Evolutionary conservation across 2,888 invertebrate species (phyloP).

Genomic region (Noctua janthe): DNA sequence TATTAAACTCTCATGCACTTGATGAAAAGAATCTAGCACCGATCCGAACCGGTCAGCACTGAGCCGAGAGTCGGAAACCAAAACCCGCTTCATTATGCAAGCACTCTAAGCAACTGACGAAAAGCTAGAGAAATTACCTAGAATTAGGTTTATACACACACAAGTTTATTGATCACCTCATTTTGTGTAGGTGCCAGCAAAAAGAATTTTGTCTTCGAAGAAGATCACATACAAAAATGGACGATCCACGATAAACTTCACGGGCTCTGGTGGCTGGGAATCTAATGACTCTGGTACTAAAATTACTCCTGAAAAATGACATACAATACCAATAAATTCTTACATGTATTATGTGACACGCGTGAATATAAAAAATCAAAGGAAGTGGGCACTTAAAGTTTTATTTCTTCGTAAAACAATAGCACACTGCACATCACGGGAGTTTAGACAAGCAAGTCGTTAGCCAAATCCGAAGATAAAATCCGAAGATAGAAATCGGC

Average conservation of each 20-base stretch:
- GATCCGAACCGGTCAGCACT: not conserved
- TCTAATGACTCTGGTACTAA: slow-evolving; percentile 26
- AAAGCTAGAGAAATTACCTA: not conserved
- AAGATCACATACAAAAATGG: slow-evolving; percentile 65
- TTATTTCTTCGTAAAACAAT: slow-evolving; percentile 3
- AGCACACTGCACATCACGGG: not conserved
- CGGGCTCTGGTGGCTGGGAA: slow-evolving; percentile 50
- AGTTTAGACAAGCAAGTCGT: slow-evolving; percentile 4
- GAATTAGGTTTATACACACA: not conserved
- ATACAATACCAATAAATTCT: slow-evolving; percentile 19
- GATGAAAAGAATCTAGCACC: not conserved
- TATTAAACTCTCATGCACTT: slow-evolving; percentile 1
- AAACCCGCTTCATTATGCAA: slow-evolving; percentile 5
- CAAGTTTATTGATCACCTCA: slow-evolving; percentile 18
- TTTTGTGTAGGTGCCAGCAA: slow-evolving; percentile 60
- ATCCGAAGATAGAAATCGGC: not conserved
- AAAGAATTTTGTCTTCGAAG: slow-evolving; percentile 62
- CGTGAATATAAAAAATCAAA: not conserved
- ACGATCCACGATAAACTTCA: slow-evolving; percentile 60
- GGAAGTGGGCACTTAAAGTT: not conserved
- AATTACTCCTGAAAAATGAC: slow-evolving; percentile 15
- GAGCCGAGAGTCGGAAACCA: not conserved
- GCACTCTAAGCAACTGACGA: not conserved
- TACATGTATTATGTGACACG: not conserved
- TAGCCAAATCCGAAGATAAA: slow-evolving; percentile 4